Evolutionary conservation across 2,113 vertebrate genomes (phyloP).

Genomic region (Columbina picui): DNA sequence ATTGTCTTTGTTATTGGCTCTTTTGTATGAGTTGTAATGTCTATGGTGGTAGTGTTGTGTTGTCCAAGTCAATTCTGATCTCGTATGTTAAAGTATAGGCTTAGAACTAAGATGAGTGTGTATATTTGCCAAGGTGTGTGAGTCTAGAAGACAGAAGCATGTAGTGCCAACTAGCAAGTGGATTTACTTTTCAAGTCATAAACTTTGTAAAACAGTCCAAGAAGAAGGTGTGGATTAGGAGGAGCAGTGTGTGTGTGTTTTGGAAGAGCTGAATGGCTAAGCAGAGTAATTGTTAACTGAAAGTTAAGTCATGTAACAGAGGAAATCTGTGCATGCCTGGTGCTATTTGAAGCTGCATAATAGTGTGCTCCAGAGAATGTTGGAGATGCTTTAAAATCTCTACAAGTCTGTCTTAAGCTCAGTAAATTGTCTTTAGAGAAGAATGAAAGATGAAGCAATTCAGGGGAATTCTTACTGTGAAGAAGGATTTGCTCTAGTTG

Average conservation of each 20-base stretch:
- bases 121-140: background rate
- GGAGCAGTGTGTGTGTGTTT: background rate
- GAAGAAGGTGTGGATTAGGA: background rate
- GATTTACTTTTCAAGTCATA: background rate
- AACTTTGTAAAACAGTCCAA: background rate
- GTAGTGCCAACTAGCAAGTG: background rate
- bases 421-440: slow-evolving; percentile 54
- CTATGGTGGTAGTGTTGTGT: background rate
- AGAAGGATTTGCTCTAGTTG: slow-evolving; percentile 48
- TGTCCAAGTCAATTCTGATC: background rate
- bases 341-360: background rate
- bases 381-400: background rate
- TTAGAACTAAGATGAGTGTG: background rate
- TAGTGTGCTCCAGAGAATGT: background rate
- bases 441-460: slow-evolving; percentile 49
- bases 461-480: slow-evolving; percentile 30
- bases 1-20: background rate
- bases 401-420: background rate
- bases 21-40: background rate
- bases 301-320: background rate
- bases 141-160: background rate
- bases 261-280: background rate
- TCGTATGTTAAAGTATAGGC: background rate
- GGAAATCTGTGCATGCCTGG: background rate
- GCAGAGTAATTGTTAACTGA: background rate